Percentiles rank a stretch among this genome's conserved stretches.
Evolutionary conservation across 2,888 invertebrate species (phyloP).

Genomic region (Polylopha cassiicola): DNA sequence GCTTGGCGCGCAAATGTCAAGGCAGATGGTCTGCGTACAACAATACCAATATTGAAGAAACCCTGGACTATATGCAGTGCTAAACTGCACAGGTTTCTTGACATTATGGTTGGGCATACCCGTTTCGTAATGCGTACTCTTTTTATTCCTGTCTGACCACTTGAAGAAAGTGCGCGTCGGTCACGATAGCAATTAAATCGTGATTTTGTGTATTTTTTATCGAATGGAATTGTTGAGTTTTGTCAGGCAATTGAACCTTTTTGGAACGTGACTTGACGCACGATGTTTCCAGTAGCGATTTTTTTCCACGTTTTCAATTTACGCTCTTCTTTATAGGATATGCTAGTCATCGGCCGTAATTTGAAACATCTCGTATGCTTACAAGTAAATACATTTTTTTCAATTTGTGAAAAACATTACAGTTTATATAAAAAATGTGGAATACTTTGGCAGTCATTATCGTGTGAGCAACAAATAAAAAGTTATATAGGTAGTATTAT

Average conservation of each 20-base stretch:
- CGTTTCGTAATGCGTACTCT: conserved; percentile 33
- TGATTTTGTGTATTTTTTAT: conserved; percentile 41
- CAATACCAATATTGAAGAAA: conserved; percentile 11
- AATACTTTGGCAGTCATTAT: too few species aligned
- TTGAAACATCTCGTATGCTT: too few species aligned
- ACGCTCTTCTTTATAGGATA: too few species aligned
- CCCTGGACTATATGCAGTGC: background rate
- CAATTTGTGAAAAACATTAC: too few species aligned
- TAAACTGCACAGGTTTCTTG: conserved; percentile 11
- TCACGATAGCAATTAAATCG: conserved; percentile 53
- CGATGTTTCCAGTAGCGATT: conserved; percentile 23
- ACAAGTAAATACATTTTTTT: too few species aligned
- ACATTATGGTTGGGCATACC: conserved; percentile 27
- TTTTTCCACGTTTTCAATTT: background rate
- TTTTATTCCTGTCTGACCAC: conserved; percentile 32
- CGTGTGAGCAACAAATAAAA: too few species aligned
- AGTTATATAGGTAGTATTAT: too few species aligned
- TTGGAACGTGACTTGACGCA: conserved; percentile 41
- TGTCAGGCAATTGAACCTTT: conserved; percentile 28
- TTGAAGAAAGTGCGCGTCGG: conserved; percentile 44
- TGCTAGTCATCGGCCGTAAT: too few species aligned
- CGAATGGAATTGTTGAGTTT: conserved; percentile 28
- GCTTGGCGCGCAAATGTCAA: conserved; percentile 67
- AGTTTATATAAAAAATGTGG: too few species aligned
- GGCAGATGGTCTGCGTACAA: conserved; percentile 30